These are phyloP conservation scores for Trichomalopsis sarcophagae DNA, from an alignment of 1,140 invertebrate species.

Conservation along the genomic window DNA sequence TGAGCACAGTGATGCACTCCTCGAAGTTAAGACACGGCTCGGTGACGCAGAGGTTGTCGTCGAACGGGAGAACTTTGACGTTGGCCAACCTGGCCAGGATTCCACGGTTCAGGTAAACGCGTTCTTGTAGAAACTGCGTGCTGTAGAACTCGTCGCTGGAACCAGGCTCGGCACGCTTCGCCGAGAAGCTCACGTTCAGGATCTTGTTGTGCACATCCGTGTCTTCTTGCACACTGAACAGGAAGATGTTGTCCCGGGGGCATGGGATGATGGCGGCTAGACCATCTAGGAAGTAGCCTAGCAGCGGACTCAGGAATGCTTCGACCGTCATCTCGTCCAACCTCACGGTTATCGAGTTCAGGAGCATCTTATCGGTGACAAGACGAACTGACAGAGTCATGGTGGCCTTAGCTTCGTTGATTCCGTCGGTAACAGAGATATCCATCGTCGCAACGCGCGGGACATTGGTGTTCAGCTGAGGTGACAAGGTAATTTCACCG, in stretches of 20 bases:
- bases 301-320: constrained; percentile 92
- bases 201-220: constrained; percentile 91
- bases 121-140: constrained; percentile 92
- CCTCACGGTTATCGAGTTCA: constrained; percentile 95
- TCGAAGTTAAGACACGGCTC: constrained; percentile 98
- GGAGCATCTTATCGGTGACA: constrained; percentile 96
- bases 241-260: constrained; percentile 93
- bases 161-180: constrained; percentile 84
- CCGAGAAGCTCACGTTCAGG: constrained; percentile 96
- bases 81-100: constrained; percentile 91
- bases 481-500: constrained; percentile 91
- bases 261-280: constrained; percentile 94
- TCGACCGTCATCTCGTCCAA: constrained; percentile 95
- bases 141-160: constrained; percentile 87
- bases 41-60: constrained; percentile 96
- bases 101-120: constrained; percentile 93
- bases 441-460: constrained; percentile 95
- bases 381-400: constrained; percentile 92
- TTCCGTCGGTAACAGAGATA: constrained; percentile 93
- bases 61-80: constrained; percentile 94
- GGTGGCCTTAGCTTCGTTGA: constrained; percentile 92
- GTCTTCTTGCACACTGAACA: constrained; percentile 96
- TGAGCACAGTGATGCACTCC: constrained; percentile 92
- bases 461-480: constrained; percentile 96
- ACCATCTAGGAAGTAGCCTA: constrained; percentile 93